These are phyloP conservation scores for Aldrovandia affinis DNA, from an alignment of 2,797 vertebrate species.

Conservation along the genomic window DNA sequence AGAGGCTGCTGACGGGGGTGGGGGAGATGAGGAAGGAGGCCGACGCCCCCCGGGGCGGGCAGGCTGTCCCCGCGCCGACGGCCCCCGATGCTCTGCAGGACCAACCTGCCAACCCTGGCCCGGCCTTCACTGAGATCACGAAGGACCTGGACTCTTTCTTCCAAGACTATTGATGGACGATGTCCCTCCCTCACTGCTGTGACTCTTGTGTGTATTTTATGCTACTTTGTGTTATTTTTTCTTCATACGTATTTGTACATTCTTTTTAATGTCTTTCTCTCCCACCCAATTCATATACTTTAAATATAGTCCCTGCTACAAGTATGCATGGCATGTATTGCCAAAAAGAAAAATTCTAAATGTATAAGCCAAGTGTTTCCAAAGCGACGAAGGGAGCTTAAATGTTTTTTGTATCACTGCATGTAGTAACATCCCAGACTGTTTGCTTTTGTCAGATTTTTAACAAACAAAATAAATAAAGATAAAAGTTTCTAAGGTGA, in stretches of 20 bases:
- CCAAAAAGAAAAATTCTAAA: background rate
- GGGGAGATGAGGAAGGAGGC: constrained; percentile 83
- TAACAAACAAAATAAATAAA: background rate
- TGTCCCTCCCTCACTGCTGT: background rate
- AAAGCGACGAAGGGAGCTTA: background rate
- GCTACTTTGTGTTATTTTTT: background rate
- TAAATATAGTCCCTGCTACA: background rate
- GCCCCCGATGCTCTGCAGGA: constrained; percentile 41
- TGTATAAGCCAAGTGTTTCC: background rate
- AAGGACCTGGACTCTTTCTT: constrained; percentile 86
- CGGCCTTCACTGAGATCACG: constrained; percentile 61
- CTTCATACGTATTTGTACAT: background rate
- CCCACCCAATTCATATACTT: background rate
- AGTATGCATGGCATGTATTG: background rate
- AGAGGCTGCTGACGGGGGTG: constrained; percentile 78
- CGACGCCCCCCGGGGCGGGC: constrained; percentile 60
- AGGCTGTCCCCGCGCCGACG: constrained; percentile 50
- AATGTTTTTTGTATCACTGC: background rate
- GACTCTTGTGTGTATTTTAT: constrained; percentile 38
- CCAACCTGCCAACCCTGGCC: constrained; percentile 50
- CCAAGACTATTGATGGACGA: constrained; percentile 59
- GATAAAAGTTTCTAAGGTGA: background rate
- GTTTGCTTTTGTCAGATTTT: background rate
- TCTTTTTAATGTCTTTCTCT: background rate
- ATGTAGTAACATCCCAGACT: constrained; percentile 18